These are phyloP conservation scores for Hirudinaria manillensis DNA, from an alignment of 2,888 invertebrate genomes.

Conservation along the genomic window DNA sequence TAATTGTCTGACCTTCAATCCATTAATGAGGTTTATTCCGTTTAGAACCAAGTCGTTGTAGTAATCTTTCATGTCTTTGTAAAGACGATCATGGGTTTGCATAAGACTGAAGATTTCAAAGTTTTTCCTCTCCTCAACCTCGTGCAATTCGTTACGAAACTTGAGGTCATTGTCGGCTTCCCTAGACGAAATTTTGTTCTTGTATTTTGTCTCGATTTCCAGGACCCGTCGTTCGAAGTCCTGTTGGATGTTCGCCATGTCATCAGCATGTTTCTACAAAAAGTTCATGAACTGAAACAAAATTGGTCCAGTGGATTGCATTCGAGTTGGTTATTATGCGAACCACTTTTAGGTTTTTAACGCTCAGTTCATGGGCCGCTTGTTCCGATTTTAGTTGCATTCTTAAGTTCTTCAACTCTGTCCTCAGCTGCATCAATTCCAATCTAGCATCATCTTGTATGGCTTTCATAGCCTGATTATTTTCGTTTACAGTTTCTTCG, in stretches of 20 bases:
- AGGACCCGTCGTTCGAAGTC: slow-evolving; percentile 20
- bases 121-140: slow-evolving; percentile 31
- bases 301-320: background rate
- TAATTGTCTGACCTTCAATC: background rate
- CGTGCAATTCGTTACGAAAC: slow-evolving; percentile 27
- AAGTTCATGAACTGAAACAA: background rate
- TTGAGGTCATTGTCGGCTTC: slow-evolving; percentile 29
- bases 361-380: slow-evolving; percentile 9
- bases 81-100: slow-evolving; percentile 20
- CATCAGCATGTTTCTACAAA: slow-evolving; percentile 24
- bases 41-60: slow-evolving; percentile 29
- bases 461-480: slow-evolving; percentile 17
- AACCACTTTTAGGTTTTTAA: slow-evolving; percentile 26
- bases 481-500: slow-evolving; percentile 22
- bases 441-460: slow-evolving; percentile 7
- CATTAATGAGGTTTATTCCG: slow-evolving; percentile 28
- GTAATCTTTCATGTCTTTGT: slow-evolving; percentile 30
- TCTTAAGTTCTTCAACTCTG: slow-evolving; percentile 16
- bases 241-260: slow-evolving; percentile 11
- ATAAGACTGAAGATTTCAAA: slow-evolving; percentile 25
- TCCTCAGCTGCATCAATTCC: slow-evolving; percentile 1
- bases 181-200: slow-evolving; percentile 15
- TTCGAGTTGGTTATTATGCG: background rate
- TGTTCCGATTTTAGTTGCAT: slow-evolving; percentile 11
- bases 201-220: slow-evolving; percentile 24